Evolutionary conservation across 2,113 vertebrate species (phyloP).

Genomic region (Morone saxatilis): DNA sequence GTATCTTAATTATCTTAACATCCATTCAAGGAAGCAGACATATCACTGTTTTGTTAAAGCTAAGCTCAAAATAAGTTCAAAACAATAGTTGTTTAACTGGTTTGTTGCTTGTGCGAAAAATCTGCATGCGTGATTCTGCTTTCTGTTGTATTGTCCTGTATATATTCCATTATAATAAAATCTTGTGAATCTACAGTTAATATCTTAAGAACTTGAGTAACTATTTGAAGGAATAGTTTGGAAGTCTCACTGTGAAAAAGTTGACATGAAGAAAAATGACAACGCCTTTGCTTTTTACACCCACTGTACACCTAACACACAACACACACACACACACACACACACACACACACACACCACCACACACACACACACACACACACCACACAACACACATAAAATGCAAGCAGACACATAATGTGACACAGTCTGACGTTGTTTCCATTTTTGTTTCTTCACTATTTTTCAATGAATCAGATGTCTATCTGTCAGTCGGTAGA

Average conservation of each 20-base stretch:
- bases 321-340: no score
- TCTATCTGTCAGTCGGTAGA: no score
- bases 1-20: neutral
- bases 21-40: neutral
- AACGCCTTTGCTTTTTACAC: neutral
- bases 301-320: neutral
- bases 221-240: constrained; percentile 3
- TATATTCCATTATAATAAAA: neutral
- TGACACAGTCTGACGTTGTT: no score
- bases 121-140: neutral
- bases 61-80: neutral
- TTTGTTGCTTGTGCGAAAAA: neutral
- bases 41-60: neutral
- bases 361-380: constrained; percentile 8
- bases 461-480: no score
- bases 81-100: neutral
- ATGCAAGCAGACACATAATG: no score
- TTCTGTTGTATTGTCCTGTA: neutral
- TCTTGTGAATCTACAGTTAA: neutral
- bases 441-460: no score
- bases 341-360: neutral
- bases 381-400: no score
- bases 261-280: constrained; percentile 3
- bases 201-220: neutral
- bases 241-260: neutral